phyloP scores from a whole-genome alignment of 2,888 invertebrate species.

The Lasiommata megera region DNA sequence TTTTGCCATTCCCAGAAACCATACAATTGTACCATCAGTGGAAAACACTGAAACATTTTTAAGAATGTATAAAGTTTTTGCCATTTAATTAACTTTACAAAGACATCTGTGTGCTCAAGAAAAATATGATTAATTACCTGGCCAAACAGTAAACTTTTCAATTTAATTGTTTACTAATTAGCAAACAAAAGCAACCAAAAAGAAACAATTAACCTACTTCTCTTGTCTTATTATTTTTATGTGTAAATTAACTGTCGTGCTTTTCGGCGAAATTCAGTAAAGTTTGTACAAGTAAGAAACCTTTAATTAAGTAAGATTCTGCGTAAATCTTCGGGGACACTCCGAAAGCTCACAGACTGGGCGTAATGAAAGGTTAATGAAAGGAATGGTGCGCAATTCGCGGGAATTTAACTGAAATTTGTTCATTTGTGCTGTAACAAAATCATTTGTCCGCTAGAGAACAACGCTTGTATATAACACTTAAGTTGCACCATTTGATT shows the following conservation, averaged over 20 bases:
- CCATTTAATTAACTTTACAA: no score
- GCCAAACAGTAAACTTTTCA: not conserved
- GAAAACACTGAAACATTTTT: no score
- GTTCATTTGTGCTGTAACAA: conserved; percentile 1
- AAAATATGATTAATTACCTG: not conserved
- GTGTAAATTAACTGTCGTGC: not conserved
- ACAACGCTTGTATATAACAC: not conserved
- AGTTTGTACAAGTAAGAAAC: not conserved
- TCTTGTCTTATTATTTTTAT: not conserved
- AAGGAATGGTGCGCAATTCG: not conserved
- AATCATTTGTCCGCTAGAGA: not conserved
- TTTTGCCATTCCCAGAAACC: no score
- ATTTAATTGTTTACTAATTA: no score
- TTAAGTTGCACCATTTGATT: not conserved
- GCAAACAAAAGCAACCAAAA: no score
- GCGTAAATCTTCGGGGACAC: conserved; percentile 13
- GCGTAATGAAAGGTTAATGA: conserved; percentile 11
- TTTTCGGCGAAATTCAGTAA: not conserved
- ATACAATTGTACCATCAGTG: no score
- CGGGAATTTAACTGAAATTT: not conserved
- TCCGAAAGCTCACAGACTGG: conserved; percentile 5
- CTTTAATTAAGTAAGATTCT: conserved; percentile 13
- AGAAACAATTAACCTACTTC: not conserved
- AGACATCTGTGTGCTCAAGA: no score
- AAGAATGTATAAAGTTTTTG: no score